These are phyloP conservation scores for Gallinago media DNA, from an alignment of 2,113 vertebrate genomes.

Conservation along the genomic window DNA sequence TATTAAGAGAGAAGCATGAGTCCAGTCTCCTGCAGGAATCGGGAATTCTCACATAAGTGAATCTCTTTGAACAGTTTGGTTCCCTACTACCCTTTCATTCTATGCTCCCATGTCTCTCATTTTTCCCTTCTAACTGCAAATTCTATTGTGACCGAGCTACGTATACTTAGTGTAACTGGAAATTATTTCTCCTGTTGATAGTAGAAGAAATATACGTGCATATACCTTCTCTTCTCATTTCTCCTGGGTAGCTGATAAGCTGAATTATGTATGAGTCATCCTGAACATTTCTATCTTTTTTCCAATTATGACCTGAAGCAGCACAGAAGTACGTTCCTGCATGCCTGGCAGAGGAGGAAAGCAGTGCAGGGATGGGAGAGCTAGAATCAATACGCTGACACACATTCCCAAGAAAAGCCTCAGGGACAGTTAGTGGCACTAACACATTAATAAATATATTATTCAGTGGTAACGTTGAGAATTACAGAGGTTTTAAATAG, in stretches of 20 bases:
- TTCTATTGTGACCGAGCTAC: slow-evolving; percentile 58
- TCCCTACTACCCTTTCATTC: slow-evolving; percentile 31
- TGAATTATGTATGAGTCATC: slow-evolving; percentile 78
- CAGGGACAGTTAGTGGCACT: slow-evolving; percentile 46
- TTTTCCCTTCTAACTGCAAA: slow-evolving; percentile 20
- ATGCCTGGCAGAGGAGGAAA: slow-evolving; percentile 53
- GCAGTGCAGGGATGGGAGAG: not conserved
- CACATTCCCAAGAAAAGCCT: slow-evolving; percentile 53
- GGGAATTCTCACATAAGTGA: not conserved
- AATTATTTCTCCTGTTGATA: slow-evolving; percentile 75
- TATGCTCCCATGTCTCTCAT: not conserved
- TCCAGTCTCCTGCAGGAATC: slow-evolving; percentile 6
- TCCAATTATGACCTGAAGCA: slow-evolving; percentile 73
- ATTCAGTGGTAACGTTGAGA: slow-evolving; percentile 41
- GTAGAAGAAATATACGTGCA: slow-evolving; percentile 42
- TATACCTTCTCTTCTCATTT: slow-evolving; percentile 70
- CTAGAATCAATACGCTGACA: slow-evolving; percentile 69
- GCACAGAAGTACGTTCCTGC: slow-evolving; percentile 52
- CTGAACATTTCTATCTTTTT: slow-evolving; percentile 76
- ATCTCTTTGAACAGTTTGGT: not conserved
- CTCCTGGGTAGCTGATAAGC: slow-evolving; percentile 72
- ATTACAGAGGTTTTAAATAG: slow-evolving; percentile 47
- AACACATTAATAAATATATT: slow-evolving; percentile 74
- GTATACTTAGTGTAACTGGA: slow-evolving; percentile 65
- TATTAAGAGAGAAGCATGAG: slow-evolving; percentile 22